These are phyloP conservation scores for Blastobasis adustella DNA, from an alignment of 2,888 invertebrate genomes.

Conservation along the genomic window DNA sequence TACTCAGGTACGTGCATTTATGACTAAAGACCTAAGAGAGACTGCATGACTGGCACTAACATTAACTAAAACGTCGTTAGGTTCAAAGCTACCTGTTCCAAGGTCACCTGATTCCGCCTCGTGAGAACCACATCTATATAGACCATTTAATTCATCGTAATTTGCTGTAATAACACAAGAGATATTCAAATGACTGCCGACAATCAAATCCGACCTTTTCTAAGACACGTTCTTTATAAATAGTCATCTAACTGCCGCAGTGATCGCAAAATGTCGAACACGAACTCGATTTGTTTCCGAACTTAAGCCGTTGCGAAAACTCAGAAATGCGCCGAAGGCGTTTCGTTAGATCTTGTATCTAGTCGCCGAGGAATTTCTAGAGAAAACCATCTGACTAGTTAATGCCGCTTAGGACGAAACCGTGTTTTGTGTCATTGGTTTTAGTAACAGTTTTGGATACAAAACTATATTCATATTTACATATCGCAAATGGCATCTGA, in stretches of 20 bases:
- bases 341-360: constrained; percentile 27
- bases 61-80: constrained; percentile 30
- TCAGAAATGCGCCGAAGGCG: constrained; percentile 50
- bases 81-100: constrained; percentile 46
- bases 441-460: neutral
- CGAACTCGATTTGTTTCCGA: constrained; percentile 67
- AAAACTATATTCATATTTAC: too few relatives aligned
- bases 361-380: constrained; percentile 29
- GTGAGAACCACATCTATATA: constrained; percentile 63
- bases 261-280: constrained; percentile 72
- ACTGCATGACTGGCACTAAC: constrained; percentile 13
- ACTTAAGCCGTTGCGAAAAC: constrained; percentile 55
- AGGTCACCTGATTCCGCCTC: constrained; percentile 57
- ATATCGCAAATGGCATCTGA: constrained; percentile 3
- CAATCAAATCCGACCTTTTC: constrained; percentile 74
- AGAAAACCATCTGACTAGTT: constrained; percentile 26
- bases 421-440: neutral
- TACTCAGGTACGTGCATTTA: too few relatives aligned
- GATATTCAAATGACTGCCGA: constrained; percentile 70
- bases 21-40: too few relatives aligned
- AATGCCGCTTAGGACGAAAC: too few relatives aligned
- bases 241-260: constrained; percentile 65
- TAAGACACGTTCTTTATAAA: constrained; percentile 72
- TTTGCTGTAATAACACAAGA: constrained; percentile 67
- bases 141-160: constrained; percentile 69